Conservation (phyloP, 2,113 vertebrate species). For the Tetrax tetrax region DNA sequence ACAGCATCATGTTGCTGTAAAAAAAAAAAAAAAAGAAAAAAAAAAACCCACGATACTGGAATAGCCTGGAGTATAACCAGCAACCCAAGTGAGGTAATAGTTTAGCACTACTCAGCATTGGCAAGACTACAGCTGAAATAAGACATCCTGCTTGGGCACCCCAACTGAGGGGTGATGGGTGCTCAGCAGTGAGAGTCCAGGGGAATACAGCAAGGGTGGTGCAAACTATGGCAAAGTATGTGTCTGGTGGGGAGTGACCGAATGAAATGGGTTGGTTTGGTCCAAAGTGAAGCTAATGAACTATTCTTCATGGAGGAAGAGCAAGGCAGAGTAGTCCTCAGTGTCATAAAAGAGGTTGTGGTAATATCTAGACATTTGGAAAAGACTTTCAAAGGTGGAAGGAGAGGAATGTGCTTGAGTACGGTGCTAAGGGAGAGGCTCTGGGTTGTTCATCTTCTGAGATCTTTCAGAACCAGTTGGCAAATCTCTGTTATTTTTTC, state of each 20-base stretch:
- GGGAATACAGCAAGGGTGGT: accelerated
- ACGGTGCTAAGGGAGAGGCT: neutral
- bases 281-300: neutral
- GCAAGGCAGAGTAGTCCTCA: neutral
- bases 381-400: neutral
- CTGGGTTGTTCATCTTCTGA: neutral
- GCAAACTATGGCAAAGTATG: accelerated
- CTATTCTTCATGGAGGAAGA: neutral
- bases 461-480: neutral
- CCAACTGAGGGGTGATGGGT: neutral
- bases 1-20: neutral
- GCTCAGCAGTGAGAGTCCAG: neutral
- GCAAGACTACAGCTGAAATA: neutral
- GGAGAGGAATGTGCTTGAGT: neutral
- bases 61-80: neutral
- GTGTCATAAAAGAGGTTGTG: neutral
- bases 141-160: neutral
- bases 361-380: neutral
- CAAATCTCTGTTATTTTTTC: neutral
- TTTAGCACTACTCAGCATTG: neutral
- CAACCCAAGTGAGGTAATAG: neutral
- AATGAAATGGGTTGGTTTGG: neutral
- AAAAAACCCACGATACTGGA: neutral
- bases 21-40: neutral
- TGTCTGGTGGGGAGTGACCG: too few species aligned